Evolutionary conservation across 1,140 invertebrate species (phyloP).

Genomic region (Papilio helenus): DNA sequence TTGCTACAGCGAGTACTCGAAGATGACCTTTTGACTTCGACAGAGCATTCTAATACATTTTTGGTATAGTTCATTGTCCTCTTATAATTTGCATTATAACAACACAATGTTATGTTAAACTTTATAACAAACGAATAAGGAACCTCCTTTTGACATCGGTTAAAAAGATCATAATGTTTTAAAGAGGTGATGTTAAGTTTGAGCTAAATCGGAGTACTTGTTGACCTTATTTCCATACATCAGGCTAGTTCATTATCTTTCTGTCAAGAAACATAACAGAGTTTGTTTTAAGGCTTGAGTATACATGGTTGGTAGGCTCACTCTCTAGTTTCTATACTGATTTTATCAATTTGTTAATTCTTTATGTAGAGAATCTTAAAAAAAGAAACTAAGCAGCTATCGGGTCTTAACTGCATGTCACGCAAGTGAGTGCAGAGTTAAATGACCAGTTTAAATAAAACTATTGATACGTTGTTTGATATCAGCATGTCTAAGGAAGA

Average conservation of each 20-base stretch:
- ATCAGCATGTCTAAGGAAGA: constrained; percentile 30
- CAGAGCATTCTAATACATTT: neutral
- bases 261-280: too few relatives aligned
- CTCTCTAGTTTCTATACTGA: neutral
- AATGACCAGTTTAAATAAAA: constrained; percentile 44
- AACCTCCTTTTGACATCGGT: too few relatives aligned
- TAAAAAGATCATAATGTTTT: too few relatives aligned
- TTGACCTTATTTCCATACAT: too few relatives aligned
- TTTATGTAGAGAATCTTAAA: constrained; percentile 25
- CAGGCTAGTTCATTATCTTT: too few relatives aligned
- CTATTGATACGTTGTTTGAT: constrained; percentile 28
- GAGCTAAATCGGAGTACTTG: too few relatives aligned
- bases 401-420: constrained; percentile 54
- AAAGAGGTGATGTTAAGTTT: too few relatives aligned
- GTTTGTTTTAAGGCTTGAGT: too few relatives aligned
- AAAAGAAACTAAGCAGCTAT: constrained; percentile 46
- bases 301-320: too few relatives aligned
- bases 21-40: constrained; percentile 4
- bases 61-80: too few relatives aligned
- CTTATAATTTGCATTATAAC: too few relatives aligned
- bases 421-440: constrained; percentile 42
- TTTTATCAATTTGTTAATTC: constrained; percentile 5
- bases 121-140: too few relatives aligned
- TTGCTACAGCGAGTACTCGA: neutral
- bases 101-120: neutral